These are phyloP conservation scores for Phocides pigmalion DNA, from an alignment of 1,140 invertebrate species.

Conservation along the genomic window DNA sequence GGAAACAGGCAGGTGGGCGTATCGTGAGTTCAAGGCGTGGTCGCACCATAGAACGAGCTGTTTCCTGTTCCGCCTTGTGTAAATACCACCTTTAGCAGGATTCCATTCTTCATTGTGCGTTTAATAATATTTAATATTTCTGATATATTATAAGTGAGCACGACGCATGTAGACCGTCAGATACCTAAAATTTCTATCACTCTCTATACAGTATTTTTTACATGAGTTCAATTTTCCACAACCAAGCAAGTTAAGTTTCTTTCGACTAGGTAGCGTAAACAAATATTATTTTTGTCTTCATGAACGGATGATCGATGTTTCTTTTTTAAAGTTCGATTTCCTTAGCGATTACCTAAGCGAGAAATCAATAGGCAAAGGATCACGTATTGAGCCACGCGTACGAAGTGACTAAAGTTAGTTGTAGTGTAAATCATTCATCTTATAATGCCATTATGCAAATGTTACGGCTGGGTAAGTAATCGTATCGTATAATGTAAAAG, in stretches of 20 bases:
- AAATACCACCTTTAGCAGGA: conserved; percentile 25
- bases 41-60: conserved; percentile 18
- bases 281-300: too few relatives aligned
- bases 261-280: too few relatives aligned
- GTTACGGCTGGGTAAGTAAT: conserved; percentile 28
- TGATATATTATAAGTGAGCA: too few relatives aligned
- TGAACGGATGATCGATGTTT: too few relatives aligned
- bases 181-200: too few relatives aligned
- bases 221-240: too few relatives aligned
- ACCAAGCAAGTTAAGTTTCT: too few relatives aligned
- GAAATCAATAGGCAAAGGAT: not conserved
- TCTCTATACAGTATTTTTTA: too few relatives aligned
- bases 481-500: conserved; percentile 33
- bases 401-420: conserved; percentile 21
- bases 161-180: too few relatives aligned
- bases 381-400: not conserved
- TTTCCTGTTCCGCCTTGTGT: conserved; percentile 24
- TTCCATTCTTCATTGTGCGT: not conserved
- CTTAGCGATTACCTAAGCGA: not conserved
- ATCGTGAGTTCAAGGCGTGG: conserved; percentile 21
- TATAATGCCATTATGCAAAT: conserved; percentile 38
- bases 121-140: not conserved
- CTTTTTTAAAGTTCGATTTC: not conserved
- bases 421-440: conserved; percentile 35
- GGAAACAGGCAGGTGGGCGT: conserved; percentile 9